Evolutionary conservation across 2,888 invertebrate genomes (phyloP), one percentile per base, ranked within the genome.

Genomic region (Acanthosepion lycidas): DNA sequence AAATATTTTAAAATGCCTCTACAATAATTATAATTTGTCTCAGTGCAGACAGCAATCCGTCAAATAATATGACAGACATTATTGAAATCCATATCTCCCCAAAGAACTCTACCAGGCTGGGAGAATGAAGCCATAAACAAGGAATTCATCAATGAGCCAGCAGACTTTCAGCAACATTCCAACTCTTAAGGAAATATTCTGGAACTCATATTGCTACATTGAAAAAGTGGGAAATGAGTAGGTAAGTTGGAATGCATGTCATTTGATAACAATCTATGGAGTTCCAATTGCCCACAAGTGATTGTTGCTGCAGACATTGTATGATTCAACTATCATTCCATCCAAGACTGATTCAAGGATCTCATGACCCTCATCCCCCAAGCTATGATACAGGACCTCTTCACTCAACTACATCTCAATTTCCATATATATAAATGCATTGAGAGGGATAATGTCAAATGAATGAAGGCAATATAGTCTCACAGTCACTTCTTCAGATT

Each of bases 291-390:
- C 51, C 95, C 96, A 42, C 97, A 97, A 94, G 95, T 97, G 26
- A 96, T 97, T 53, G 94, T 97, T 51, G 97, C 96, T 64, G 96
- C 97, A 96, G 97, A 97, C 96, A 96, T 97, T 53, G 96, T 97
- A 96, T 96, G 97, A 97, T 94, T 95, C 95, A n/a, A 95, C 96
- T 53, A 96, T 97, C n/a, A 96, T 97, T 64, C 97, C 97, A 91
- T 95, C 96, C 42, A 42, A 3, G 42, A 42, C 42, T 42, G 42
- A 42, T 42, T 42, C 42, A 42, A 42, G 42, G 2, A 42, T 42
- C 42, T 42, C 42, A 42, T 42, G 42, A 42, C 42, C 42, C 42
- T 3, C 42, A 42, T 42, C 3, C 2, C 2, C 42, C 42, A 42
- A 42, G 42, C 42, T 33, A 33, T 33, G 33, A 33, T 33, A 42